Conservation (phyloP, 2,888 invertebrate species). For the Drosophila mayaguana region DNA sequence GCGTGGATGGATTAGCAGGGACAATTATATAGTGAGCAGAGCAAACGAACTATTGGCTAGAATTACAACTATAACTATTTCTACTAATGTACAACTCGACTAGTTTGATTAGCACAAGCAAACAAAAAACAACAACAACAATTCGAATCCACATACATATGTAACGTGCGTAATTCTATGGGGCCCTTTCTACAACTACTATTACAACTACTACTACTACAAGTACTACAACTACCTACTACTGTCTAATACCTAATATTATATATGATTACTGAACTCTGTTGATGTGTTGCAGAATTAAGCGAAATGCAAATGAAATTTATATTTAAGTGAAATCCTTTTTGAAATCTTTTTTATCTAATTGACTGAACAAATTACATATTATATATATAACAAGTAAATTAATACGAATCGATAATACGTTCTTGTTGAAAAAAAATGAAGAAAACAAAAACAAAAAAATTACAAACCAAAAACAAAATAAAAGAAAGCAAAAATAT, state of each 20-base stretch:
- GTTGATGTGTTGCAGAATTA: constrained; percentile 48
- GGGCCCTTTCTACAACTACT: constrained; percentile 56
- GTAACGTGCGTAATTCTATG: constrained; percentile 72
- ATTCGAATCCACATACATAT: constrained; percentile 73
- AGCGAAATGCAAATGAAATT: constrained; percentile 38
- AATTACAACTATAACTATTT: constrained; percentile 35
- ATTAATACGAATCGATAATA: constrained; percentile 72
- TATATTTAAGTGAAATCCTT: constrained; percentile 76
- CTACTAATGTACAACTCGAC: constrained; percentile 43
- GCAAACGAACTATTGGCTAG: constrained; percentile 51
- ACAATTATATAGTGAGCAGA: constrained; percentile 12
- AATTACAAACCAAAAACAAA: constrained; percentile 11
- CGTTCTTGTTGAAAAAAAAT: constrained; percentile 67
- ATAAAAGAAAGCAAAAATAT: neutral
- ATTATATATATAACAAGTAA: constrained; percentile 58
- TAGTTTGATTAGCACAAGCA: constrained; percentile 35
- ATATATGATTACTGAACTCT: constrained; percentile 42
- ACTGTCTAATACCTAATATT: constrained; percentile 30
- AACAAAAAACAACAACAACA: constrained; percentile 47
- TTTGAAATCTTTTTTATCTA: constrained; percentile 79
- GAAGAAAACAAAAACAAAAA: constrained; percentile 24
- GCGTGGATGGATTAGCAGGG: constrained; percentile 11
- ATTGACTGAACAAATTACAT: constrained; percentile 79
- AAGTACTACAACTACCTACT: constrained; percentile 29
- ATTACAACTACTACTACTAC: neutral